Base-by-base conservation (phyloP, 2,113 vertebrate species). In the Hiodon alosoides region DNA sequence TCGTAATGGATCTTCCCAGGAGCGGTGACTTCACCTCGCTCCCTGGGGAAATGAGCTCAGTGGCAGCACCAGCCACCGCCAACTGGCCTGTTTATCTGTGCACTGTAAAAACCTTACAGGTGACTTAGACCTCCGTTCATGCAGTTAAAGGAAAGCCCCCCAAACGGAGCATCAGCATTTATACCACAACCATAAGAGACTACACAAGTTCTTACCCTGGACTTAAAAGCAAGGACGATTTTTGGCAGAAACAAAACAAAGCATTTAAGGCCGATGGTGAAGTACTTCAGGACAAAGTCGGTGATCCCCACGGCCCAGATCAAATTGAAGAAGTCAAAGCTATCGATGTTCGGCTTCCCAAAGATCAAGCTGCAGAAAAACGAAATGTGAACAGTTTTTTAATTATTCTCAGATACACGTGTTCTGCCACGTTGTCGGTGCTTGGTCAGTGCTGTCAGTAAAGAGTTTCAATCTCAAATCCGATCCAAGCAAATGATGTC, bases 281-380 rank as follows among this genome's bases (percentile, higher is more conserved):
- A 88, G 70, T 94, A 99, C 81, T 99, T 99, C 2, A 98, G 92
- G 14, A 98, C 90, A 16, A 99, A 99, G 87, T 99, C 97, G 0
- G 93, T 94, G 0, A 98, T 96, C 55, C 97, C 97, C 81, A 98
- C 95, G 0, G 92, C 94, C 97, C 96, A 99, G 83, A 99, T 93
- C 78, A 98, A 90, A 80, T 97, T 92, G 0, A 98, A 99, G 90
- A 99, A 98, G 83, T 99, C 95, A 81, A 96, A 91, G 1, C 87
- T 92, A 81, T 91, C 92, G 59, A 99, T 86, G 86, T 93, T 98
- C 75, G 97, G 95, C 82, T 93, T 98, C 61, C 95, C 85, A 85
- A 99, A 98, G 50, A 98, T 92, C 55, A 99, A 93, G 88, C 97
- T 99, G 81, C 6, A 69, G 76, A 17, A 71, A 8, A 75, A 59